Evolutionary conservation across 2,113 vertebrate genomes (phyloP).

Genomic region (Lichenostomus cassidix): DNA sequence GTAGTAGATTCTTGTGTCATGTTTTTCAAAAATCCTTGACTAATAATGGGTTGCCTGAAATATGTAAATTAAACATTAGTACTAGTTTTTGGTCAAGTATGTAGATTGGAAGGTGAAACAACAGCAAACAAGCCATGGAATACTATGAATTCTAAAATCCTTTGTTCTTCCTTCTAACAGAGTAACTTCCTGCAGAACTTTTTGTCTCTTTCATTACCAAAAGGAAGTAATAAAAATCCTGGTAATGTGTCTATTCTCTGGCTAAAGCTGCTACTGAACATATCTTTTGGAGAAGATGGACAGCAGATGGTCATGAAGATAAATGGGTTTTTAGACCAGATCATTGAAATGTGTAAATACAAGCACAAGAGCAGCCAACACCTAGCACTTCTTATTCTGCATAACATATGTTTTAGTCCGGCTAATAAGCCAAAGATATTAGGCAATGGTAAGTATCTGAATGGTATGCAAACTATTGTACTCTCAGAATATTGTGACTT

Average conservation of each 20-base stretch:
- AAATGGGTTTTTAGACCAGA: conserved; percentile 84
- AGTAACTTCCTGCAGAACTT: conserved; percentile 95
- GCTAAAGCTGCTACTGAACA: conserved; percentile 87
- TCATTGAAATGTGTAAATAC: conserved; percentile 82
- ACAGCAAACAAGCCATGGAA: neutral
- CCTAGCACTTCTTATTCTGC: conserved; percentile 80
- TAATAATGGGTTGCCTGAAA: neutral
- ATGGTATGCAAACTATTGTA: neutral
- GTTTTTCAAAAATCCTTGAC: neutral
- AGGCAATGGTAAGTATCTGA: conserved; percentile 80
- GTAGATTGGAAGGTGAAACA: neutral
- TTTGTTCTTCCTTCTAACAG: conserved; percentile 68
- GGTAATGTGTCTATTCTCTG: conserved; percentile 74
- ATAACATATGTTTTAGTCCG: conserved; percentile 85
- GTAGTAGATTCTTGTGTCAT: neutral
- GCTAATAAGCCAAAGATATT: conserved; percentile 89
- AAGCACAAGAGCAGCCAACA: conserved; percentile 67
- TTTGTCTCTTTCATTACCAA: conserved; percentile 79
- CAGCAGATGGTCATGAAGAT: conserved; percentile 89
- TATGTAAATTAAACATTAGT: neutral
- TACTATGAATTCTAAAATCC: neutral
- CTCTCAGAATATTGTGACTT: neutral
- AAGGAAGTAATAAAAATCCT: conserved; percentile 71
- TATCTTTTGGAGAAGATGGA: conserved; percentile 88
- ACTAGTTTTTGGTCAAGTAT: neutral